A percentile compares a stretch with the other conserved stretches of the same genome.
Conservation (phyloP, 2,888 invertebrate species). For the Plagiodera versicolora region DNA sequence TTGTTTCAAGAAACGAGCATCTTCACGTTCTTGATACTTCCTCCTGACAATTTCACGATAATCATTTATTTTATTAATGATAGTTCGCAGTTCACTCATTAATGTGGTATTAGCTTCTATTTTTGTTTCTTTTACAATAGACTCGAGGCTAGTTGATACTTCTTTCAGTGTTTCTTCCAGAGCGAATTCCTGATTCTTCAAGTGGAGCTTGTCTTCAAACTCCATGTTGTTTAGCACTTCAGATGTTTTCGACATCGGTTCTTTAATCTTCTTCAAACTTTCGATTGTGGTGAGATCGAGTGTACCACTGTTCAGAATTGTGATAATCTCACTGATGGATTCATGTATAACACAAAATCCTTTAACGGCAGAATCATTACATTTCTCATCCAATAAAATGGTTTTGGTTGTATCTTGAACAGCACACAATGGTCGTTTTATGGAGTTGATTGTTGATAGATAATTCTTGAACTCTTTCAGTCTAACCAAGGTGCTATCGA, state of each 20-base stretch:
- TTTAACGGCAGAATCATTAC: constrained; percentile 12
- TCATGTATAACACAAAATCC: constrained; percentile 26
- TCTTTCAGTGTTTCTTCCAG: constrained; percentile 10
- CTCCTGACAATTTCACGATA: constrained; percentile 7
- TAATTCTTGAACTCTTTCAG: constrained; percentile 2
- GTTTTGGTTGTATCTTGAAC: constrained; percentile 26
- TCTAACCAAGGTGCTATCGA: constrained; percentile 1
- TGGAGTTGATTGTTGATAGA: background rate
- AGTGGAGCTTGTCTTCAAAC: background rate
- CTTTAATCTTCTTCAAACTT: constrained; percentile 20
- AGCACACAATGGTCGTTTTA: constrained; percentile 25
- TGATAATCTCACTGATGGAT: constrained; percentile 25
- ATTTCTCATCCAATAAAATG: constrained; percentile 9
- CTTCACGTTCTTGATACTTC: constrained; percentile 14
- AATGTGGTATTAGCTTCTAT: background rate
- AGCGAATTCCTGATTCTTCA: background rate
- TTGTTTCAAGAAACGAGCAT: constrained; percentile 19
- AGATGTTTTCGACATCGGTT: constrained; percentile 17
- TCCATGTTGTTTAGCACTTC: constrained; percentile 9
- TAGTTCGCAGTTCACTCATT: no score
- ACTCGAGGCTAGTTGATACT: background rate
- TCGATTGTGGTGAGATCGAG: constrained; percentile 15
- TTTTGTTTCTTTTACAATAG: background rate
- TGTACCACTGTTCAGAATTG: constrained; percentile 25
- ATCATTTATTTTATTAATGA: background rate